phyloP scores from a whole-genome alignment of 1,140 invertebrate genomes.

The Drosophila grimshawi region DNA sequence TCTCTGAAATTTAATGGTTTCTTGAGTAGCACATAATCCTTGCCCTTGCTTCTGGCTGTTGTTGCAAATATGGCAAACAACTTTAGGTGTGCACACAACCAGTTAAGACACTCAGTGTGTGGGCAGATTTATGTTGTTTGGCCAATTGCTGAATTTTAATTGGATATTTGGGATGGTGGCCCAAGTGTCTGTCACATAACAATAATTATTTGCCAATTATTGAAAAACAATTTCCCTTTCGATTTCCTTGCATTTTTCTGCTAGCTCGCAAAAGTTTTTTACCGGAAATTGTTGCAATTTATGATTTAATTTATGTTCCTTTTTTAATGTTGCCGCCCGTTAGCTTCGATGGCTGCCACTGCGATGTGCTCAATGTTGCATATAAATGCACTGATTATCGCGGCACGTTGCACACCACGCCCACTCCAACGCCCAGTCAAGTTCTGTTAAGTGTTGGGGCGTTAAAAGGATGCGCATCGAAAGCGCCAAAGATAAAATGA shows the following conservation, averaged over 20 bases:
- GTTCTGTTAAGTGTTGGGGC: slow-evolving; percentile 24
- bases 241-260: slow-evolving; percentile 67
- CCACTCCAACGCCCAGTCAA: slow-evolving; percentile 9
- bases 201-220: slow-evolving; percentile 80
- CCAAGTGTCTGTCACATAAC: slow-evolving; percentile 12
- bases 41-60: no score
- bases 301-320: slow-evolving; percentile 82
- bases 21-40: no score
- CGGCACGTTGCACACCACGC: slow-evolving; percentile 17
- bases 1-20: no score
- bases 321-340: slow-evolving; percentile 57
- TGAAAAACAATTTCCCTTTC: slow-evolving; percentile 82
- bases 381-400: slow-evolving; percentile 80
- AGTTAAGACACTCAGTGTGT: no score
- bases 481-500: slow-evolving; percentile 39
- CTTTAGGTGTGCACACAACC: no score
- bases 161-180: slow-evolving; percentile 16
- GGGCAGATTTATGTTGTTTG: neutral
- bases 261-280: slow-evolving; percentile 52
- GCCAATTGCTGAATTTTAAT: slow-evolving; percentile 38
- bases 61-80: no score
- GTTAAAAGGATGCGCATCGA: slow-evolving; percentile 23
- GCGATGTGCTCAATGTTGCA: slow-evolving; percentile 54
- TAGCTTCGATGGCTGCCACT: slow-evolving; percentile 14
- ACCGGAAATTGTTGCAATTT: slow-evolving; percentile 79